These are phyloP conservation scores for Vulpes ferrilata DNA, from an alignment of 2,113 vertebrate species.

Conservation along the genomic window DNA sequence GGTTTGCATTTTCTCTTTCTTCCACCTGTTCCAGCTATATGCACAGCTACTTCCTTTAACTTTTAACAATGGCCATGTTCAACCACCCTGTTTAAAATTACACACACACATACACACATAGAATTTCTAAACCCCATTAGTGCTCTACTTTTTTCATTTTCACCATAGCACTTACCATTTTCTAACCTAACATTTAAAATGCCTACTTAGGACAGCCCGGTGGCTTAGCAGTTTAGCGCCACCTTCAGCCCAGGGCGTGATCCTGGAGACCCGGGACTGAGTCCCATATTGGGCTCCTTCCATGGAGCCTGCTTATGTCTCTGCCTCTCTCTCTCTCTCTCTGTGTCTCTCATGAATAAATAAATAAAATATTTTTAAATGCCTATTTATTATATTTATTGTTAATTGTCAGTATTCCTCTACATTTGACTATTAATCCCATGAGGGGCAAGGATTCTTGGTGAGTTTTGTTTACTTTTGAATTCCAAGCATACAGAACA, in stretches of 20 bases:
- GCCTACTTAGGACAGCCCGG: neutral
- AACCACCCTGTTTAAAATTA: neutral
- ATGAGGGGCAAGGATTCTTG: neutral
- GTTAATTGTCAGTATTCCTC: neutral
- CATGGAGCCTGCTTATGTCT: no score
- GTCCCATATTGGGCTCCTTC: no score
- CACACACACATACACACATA: neutral
- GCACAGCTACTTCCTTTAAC: neutral
- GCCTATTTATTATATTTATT: neutral
- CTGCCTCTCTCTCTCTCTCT: no score
- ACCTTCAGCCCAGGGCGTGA: no score
- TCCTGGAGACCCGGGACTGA: no score
- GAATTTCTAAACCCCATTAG: neutral
- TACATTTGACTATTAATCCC: neutral
- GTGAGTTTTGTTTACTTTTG: neutral
- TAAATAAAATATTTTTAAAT: neutral
- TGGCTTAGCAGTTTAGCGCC: no score
- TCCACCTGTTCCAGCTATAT: no score
- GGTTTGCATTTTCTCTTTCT: neutral
- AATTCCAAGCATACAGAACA: neutral
- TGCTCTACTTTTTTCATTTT: neutral
- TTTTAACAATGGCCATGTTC: neutral
- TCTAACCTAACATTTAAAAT: neutral
- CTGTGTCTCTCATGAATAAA: no score
- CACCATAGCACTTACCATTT: neutral